Evolutionary conservation across 1,140 invertebrate genomes (phyloP).

Genomic region (Bombus balteatus): DNA sequence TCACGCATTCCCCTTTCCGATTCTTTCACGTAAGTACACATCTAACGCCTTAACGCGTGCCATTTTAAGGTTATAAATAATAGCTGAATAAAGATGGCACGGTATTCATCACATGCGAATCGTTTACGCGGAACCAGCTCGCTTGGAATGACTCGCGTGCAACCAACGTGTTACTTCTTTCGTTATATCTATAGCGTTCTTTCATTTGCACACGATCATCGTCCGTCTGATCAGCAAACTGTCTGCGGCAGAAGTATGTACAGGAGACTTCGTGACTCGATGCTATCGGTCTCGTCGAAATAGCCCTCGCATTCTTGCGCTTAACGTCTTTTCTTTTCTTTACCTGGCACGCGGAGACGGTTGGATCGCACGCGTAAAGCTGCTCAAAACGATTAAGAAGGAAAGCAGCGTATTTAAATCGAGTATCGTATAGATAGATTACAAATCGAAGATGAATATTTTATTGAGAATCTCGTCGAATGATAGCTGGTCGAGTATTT

Average conservation of each 20-base stretch:
- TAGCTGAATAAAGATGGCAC: conserved; percentile 29
- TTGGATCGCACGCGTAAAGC: not conserved
- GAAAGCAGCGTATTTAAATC: not conserved
- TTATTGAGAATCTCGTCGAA: not conserved
- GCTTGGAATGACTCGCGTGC: conserved; percentile 10
- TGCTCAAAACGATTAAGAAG: not conserved
- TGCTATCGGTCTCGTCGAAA: conserved; percentile 5
- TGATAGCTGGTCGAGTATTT: too few species aligned
- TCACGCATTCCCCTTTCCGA: conserved; percentile 7
- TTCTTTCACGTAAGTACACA: not conserved
- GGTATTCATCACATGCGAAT: conserved; percentile 25
- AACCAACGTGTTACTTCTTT: not conserved
- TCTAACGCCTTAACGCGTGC: not conserved
- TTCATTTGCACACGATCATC: conserved; percentile 14
- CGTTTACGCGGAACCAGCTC: not conserved
- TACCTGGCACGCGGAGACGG: too few species aligned
- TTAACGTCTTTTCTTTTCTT: not conserved
- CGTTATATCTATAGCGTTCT: not conserved
- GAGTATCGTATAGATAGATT: not conserved
- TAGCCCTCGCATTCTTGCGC: not conserved
- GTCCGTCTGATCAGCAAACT: conserved; percentile 1
- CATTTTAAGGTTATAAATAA: conserved; percentile 26
- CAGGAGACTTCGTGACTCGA: conserved; percentile 2
- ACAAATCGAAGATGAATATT: not conserved
- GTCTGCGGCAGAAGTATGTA: conserved; percentile 16